These are phyloP conservation scores for Allacma fusca DNA, from an alignment of 2,888 invertebrate species.

Conservation along the genomic window DNA sequence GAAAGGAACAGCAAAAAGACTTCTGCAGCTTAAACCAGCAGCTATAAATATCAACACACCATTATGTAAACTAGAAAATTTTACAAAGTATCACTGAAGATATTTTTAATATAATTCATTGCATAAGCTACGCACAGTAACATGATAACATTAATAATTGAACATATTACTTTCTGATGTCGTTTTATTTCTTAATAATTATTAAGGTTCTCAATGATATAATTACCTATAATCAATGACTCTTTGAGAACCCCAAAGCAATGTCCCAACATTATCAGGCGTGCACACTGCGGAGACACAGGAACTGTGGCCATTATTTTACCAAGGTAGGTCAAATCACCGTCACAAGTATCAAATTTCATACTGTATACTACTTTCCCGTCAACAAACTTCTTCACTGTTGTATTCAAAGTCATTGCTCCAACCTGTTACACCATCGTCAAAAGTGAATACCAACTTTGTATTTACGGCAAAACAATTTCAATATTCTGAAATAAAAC, in stretches of 20 bases:
- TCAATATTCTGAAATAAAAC: conserved; percentile 63
- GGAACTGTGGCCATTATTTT: conserved; percentile 83
- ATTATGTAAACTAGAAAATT: too few relatives aligned
- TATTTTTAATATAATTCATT: too few relatives aligned
- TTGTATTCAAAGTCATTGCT: conserved; percentile 48
- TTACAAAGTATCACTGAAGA: conserved; percentile 3
- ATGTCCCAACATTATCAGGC: conserved; percentile 85
- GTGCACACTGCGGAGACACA: conserved; percentile 79
- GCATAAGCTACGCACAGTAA: too few relatives aligned
- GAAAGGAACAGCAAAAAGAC: conserved; percentile 79
- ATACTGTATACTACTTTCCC: too few relatives aligned
- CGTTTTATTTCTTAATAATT: too few relatives aligned
- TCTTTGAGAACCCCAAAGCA: conserved; percentile 87
- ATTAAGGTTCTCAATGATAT: too few relatives aligned
- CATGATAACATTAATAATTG: too few relatives aligned
- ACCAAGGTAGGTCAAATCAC: conserved; percentile 87
- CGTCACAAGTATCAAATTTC: conserved; percentile 72
- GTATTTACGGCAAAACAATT: background rate
- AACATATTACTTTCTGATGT: too few relatives aligned
- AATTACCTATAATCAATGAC: conserved; percentile 83
- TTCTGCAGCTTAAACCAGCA: conserved; percentile 82
- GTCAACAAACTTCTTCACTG: conserved; percentile 2
- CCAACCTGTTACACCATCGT: too few relatives aligned
- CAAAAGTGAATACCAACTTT: background rate
- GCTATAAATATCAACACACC: conserved; percentile 69